Evolutionary conservation across 2,888 invertebrate species (phyloP).

Genomic region (Drosophila cognata): DNA sequence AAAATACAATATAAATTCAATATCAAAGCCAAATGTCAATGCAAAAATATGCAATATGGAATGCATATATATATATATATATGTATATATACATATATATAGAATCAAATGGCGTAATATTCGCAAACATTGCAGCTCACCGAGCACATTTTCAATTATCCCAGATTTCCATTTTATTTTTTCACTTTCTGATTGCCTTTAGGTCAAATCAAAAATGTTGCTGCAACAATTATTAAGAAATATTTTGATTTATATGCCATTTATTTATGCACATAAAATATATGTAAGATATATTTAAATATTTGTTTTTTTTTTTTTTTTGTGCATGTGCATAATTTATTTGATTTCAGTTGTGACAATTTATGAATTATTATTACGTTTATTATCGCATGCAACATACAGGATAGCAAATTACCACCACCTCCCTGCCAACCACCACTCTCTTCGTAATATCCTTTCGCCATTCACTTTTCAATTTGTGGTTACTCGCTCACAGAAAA

Average conservation of each 20-base stretch:
- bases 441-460: background rate
- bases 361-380: slow-evolving; percentile 40
- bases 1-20: slow-evolving; percentile 19
- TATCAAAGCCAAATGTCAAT: background rate
- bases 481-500: background rate
- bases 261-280: slow-evolving; percentile 2
- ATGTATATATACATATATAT: background rate
- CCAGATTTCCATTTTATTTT: background rate
- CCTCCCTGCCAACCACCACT: background rate
- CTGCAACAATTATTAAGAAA: slow-evolving; percentile 37
- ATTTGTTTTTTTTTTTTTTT: background rate
- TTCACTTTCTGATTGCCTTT: background rate
- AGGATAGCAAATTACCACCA: background rate
- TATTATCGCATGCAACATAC: slow-evolving; percentile 28
- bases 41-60: background rate
- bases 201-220: slow-evolving; percentile 17
- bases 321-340: slow-evolving; percentile 17
- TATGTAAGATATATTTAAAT: background rate
- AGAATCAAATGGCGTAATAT: background rate
- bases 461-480: background rate
- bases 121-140: slow-evolving; percentile 1
- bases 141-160: background rate
- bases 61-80: background rate
- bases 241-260: slow-evolving; percentile 37
- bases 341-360: slow-evolving; percentile 25